phyloP scores from a whole-genome alignment of 1,140 invertebrate genomes.

The Ceratitis capitata region DNA sequence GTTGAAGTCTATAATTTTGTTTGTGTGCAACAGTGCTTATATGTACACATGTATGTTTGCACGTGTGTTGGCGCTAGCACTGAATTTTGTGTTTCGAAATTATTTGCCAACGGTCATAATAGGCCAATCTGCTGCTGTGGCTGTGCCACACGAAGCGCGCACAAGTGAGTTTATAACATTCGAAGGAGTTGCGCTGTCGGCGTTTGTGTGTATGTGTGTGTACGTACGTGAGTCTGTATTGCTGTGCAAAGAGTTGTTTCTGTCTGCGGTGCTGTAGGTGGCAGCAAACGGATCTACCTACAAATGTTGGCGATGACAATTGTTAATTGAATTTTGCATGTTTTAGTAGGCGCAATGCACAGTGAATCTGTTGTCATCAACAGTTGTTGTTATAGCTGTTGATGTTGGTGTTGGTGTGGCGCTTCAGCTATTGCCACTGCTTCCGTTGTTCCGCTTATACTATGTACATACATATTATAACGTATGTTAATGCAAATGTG shows the following conservation, averaged over 20 bases:
- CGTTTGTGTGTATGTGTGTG: not conserved
- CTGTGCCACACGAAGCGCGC: constrained; percentile 27
- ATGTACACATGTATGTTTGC: not conserved
- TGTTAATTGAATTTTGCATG: constrained; percentile 62
- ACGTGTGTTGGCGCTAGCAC: not conserved
- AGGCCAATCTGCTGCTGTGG: constrained; percentile 25
- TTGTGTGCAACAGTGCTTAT: not conserved
- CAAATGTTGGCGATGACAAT: constrained; percentile 54
- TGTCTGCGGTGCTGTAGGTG: not conserved
- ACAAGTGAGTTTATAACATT: constrained; percentile 33
- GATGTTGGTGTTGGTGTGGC: not conserved
- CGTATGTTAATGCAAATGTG: constrained; percentile 21
- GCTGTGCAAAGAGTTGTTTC: not conserved
- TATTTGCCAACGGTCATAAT: constrained; percentile 33
- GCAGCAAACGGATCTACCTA: too few species aligned
- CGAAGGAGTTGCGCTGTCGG: not conserved
- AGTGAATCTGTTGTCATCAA: not conserved
- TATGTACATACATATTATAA: not conserved
- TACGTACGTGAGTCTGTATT: not conserved
- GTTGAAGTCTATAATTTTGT: not conserved
- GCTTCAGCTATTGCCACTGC: not conserved
- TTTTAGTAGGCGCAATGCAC: constrained; percentile 44
- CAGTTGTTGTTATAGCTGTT: not conserved
- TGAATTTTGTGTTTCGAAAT: not conserved
- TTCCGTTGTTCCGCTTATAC: not conserved